A percentile compares a stretch with the other conserved stretches of the same genome.
Conservation (phyloP, 2,888 invertebrate genomes). For the Idaea dimidiata region DNA sequence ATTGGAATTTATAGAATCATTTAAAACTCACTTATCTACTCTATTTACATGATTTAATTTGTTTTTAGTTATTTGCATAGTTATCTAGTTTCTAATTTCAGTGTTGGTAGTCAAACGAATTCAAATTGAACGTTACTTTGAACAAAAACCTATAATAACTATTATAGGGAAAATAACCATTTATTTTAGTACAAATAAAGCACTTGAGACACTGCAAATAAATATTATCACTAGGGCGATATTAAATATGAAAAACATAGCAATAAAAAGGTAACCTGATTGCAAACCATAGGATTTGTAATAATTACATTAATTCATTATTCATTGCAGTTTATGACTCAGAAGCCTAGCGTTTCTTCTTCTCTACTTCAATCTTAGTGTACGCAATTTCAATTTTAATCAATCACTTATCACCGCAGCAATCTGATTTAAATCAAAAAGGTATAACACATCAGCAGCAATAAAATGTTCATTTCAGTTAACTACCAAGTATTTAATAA, state of each 20-base stretch:
- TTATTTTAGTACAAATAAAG: too few species aligned
- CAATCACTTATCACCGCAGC: background rate
- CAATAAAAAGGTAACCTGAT: too few species aligned
- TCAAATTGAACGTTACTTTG: background rate
- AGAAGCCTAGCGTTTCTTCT: background rate
- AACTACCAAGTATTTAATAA: background rate
- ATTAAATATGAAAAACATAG: too few species aligned
- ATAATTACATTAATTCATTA: background rate
- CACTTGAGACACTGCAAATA: too few species aligned
- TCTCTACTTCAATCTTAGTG: background rate
- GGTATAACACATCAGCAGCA: background rate
- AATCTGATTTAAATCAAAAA: background rate
- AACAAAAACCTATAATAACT: background rate
- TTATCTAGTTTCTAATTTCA: background rate
- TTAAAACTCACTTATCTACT: background rate
- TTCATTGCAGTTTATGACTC: background rate
- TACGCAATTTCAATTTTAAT: too few species aligned
- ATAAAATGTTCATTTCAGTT: background rate
- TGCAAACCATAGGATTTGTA: too few species aligned
- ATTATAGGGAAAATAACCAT: background rate
- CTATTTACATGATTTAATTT: slow-evolving; percentile 1
- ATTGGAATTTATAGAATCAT: background rate
- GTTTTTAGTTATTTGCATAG: background rate
- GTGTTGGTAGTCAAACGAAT: background rate
- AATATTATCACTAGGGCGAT: too few species aligned